Conservation (phyloP, 2,888 invertebrate species). For the Lepeophtheirus nordmannii region DNA sequence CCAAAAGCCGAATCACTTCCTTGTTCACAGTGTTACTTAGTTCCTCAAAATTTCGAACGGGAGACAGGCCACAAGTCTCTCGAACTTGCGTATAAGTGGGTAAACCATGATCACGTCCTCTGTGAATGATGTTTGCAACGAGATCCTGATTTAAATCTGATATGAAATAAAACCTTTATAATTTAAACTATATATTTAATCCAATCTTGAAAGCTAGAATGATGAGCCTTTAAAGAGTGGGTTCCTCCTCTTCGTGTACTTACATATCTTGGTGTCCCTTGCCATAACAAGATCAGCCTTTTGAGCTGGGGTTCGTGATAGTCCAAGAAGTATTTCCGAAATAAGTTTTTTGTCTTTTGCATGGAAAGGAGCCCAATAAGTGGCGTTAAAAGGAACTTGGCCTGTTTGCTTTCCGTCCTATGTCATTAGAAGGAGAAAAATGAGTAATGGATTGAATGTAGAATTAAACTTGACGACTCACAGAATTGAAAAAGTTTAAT, state of each 20-base stretch:
- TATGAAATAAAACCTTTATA: slow-evolving; percentile 15
- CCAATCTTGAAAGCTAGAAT: too few species aligned
- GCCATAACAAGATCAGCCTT: slow-evolving; percentile 19
- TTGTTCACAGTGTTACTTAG: slow-evolving; percentile 38
- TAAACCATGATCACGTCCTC: slow-evolving; percentile 61
- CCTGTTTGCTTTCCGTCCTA: slow-evolving; percentile 1
- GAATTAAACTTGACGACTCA: not conserved
- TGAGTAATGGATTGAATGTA: not conserved
- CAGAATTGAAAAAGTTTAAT: slow-evolving; percentile 2
- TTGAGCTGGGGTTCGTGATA: slow-evolving; percentile 12
- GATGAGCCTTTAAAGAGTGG: too few species aligned
- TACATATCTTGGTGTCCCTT: slow-evolving; percentile 19
- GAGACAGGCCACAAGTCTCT: slow-evolving; percentile 38
- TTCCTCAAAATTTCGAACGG: slow-evolving; percentile 37
- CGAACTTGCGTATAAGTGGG: slow-evolving; percentile 50
- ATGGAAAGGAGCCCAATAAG: slow-evolving; percentile 18
- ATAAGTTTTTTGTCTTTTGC: slow-evolving; percentile 6
- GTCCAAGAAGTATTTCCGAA: slow-evolving; percentile 11
- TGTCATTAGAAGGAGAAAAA: not conserved
- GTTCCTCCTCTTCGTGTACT: not conserved
- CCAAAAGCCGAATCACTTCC: slow-evolving; percentile 47
- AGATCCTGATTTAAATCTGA: slow-evolving; percentile 34
- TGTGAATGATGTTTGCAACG: slow-evolving; percentile 31
- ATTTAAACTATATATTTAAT: not conserved
- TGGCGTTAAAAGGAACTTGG: slow-evolving; percentile 13